phyloP scores from a whole-genome alignment of 1,140 invertebrate genomes.

The Orius insidiosus region DNA sequence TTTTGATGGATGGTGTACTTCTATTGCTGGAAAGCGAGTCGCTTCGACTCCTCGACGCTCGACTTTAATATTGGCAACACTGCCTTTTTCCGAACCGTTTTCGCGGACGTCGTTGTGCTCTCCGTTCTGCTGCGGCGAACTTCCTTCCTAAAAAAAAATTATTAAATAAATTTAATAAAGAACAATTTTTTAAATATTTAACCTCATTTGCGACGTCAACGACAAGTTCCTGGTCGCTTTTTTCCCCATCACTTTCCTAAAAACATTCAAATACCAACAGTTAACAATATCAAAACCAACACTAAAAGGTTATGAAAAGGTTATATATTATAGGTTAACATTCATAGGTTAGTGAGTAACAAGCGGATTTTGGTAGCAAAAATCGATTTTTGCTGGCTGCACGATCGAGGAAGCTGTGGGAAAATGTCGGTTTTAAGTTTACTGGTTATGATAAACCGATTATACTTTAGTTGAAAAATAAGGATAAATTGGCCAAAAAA shows the following conservation, averaged over 20 bases:
- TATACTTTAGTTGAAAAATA: no score
- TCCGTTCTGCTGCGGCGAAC: slow-evolving; percentile 49
- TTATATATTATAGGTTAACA: no score
- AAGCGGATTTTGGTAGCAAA: no score
- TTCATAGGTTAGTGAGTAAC: no score
- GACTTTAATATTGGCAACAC: slow-evolving; percentile 34
- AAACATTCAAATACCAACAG: slow-evolving; percentile 22
- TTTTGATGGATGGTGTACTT: slow-evolving; percentile 78
- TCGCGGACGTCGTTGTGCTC: slow-evolving; percentile 37
- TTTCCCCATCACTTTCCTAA: slow-evolving; percentile 60
- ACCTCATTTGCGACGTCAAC: slow-evolving; percentile 82
- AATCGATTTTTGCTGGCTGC: no score
- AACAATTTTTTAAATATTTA: no score
- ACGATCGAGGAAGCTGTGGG: no score
- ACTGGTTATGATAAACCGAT: no score
- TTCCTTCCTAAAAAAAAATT: slow-evolving; percentile 39
- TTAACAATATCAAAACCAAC: no score
- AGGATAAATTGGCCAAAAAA: no score
- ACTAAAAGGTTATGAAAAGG: no score
- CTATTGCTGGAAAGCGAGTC: slow-evolving; percentile 74
- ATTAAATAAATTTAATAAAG: background rate
- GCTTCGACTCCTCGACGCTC: slow-evolving; percentile 65
- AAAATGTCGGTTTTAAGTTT: no score
- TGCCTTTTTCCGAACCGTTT: slow-evolving; percentile 43
- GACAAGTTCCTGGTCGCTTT: slow-evolving; percentile 71